Evolutionary conservation across 2,888 invertebrate genomes (phyloP).

Genomic region (Agrochola circellaris): DNA sequence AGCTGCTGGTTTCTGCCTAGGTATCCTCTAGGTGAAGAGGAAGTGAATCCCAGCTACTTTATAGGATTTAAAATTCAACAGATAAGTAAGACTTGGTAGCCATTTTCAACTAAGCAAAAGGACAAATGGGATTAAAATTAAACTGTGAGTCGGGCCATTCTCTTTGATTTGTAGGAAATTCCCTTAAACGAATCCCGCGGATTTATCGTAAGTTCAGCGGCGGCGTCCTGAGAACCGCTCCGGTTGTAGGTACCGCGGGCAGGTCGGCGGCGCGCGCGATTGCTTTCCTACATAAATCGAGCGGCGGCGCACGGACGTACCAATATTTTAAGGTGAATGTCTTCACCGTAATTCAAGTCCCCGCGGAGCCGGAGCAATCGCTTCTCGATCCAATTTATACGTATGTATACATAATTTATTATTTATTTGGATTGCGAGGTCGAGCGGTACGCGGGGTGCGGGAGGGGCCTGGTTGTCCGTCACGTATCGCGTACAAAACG

Average conservation of each 20-base stretch:
- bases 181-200: slow-evolving; percentile 32
- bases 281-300: slow-evolving; percentile 51
- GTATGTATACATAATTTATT: slow-evolving; percentile 69
- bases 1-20: too few relatives aligned
- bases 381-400: slow-evolving; percentile 70
- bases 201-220: slow-evolving; percentile 29
- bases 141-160: slow-evolving; percentile 31
- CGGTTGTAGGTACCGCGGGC: slow-evolving; percentile 1
- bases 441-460: slow-evolving; percentile 6
- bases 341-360: slow-evolving; percentile 68
- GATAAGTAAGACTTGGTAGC: background rate
- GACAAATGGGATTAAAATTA: slow-evolving; percentile 43
- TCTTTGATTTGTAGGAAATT: slow-evolving; percentile 46
- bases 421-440: slow-evolving; percentile 64
- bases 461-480: slow-evolving; percentile 53
- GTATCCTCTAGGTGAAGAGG: background rate
- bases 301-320: slow-evolving; percentile 45
- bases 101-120: slow-evolving; percentile 26
- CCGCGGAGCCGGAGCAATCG: slow-evolving; percentile 65
- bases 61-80: slow-evolving; percentile 12
- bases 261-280: background rate
- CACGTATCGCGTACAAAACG: slow-evolving; percentile 63
- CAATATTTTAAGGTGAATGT: slow-evolving; percentile 72
- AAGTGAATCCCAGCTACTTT: background rate
- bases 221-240: slow-evolving; percentile 5